These are phyloP conservation scores for Notolepis coatsorum DNA, from an alignment of 2,797 vertebrate genomes.

Conservation along the genomic window DNA sequence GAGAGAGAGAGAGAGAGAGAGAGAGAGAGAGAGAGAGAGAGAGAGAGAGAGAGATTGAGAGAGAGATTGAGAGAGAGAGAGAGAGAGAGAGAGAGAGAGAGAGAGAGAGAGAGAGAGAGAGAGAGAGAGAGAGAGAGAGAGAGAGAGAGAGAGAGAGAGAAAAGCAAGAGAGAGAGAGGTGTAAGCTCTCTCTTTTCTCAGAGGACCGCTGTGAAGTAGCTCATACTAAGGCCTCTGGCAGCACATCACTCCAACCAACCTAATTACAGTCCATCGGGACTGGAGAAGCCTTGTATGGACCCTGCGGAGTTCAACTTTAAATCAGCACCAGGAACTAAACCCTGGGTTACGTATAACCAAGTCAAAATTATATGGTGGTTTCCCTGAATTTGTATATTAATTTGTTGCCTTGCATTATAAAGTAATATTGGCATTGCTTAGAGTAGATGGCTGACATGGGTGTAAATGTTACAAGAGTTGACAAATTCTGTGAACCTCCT, in stretches of 20 bases:
- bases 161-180: slow-evolving; percentile 37
- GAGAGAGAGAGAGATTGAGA: slow-evolving; percentile 15
- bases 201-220: slow-evolving; percentile 72
- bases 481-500: no score
- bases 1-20: slow-evolving; percentile 29
- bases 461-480: no score
- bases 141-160: not conserved
- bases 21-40: slow-evolving; percentile 16
- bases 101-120: slow-evolving; percentile 42
- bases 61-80: slow-evolving; percentile 7
- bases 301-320: slow-evolving; percentile 69
- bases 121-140: slow-evolving; percentile 54
- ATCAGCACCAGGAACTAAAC: slow-evolving; percentile 63
- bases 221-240: slow-evolving; percentile 78
- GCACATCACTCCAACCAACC: slow-evolving; percentile 75
- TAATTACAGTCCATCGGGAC: slow-evolving; percentile 79
- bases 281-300: slow-evolving; percentile 64
- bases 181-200: slow-evolving; percentile 74
- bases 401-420: slow-evolving; percentile 28
- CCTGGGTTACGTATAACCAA: slow-evolving; percentile 58
- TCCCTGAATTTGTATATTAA: slow-evolving; percentile 44
- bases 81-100: slow-evolving; percentile 47
- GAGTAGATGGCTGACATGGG: slow-evolving; percentile 24
- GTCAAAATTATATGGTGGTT: slow-evolving; percentile 40
- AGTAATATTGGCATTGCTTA: slow-evolving; percentile 32